Percentiles rank a stretch among this genome's conserved stretches.
phyloP scores from a whole-genome alignment of 2,113 vertebrate species.

The Chaenocephalus aceratus region DNA sequence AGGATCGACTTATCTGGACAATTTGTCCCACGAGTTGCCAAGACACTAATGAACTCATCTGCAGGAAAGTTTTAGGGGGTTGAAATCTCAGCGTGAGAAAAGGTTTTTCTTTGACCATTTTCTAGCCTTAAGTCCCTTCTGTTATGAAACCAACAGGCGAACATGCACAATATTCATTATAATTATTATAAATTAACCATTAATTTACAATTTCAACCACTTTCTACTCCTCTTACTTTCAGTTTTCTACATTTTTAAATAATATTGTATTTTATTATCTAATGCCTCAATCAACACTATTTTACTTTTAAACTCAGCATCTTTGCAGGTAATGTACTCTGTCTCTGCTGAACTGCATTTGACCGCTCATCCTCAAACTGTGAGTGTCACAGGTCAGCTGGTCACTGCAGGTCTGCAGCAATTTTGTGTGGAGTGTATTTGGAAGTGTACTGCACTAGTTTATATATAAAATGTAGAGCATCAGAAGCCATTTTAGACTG shows the following conservation, averaged over 20 bases:
- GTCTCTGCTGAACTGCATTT: conserved; percentile 11
- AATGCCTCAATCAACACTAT: not conserved
- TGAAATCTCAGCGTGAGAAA: conserved; percentile 46
- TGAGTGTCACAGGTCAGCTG: conserved; percentile 16
- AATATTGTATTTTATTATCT: not conserved
- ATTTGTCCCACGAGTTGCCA: conserved; percentile 75
- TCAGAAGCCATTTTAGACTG: not conserved
- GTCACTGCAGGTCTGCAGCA: not conserved
- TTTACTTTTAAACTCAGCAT: not conserved
- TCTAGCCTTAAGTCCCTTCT: not conserved
- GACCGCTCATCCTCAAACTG: conserved; percentile 20
- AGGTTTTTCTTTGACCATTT: conserved; percentile 19
- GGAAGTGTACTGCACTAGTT: conserved; percentile 4
- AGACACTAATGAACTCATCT: conserved; percentile 77
- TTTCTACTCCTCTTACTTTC: not conserved
- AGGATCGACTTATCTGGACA: conserved; percentile 79
- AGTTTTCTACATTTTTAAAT: not conserved
- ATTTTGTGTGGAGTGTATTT: conserved; percentile 9
- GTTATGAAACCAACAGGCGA: not conserved
- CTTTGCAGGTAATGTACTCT: not conserved
- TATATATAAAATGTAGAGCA: not conserved
- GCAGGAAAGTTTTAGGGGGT: conserved; percentile 59
- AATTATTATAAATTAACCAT: conserved; percentile 2
- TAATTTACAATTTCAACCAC: not conserved
- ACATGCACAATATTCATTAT: not conserved